Conservation (phyloP, 2,113 vertebrate genomes). For the Pipa parva region DNA sequence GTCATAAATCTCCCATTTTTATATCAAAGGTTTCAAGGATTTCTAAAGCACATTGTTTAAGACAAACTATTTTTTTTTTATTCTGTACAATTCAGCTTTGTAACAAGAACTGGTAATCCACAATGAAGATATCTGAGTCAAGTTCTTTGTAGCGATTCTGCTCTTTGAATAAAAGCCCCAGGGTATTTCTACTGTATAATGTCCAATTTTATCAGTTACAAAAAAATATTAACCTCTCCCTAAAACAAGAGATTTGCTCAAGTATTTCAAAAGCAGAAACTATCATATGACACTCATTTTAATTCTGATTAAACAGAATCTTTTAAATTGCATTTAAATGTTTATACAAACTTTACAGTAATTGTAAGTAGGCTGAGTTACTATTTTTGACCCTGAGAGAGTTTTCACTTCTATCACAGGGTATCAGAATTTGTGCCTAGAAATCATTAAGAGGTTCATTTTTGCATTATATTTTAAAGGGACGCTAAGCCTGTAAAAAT, state of each 20-base stretch:
- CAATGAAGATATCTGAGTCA: background rate
- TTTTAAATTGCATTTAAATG: background rate
- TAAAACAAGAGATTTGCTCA: background rate
- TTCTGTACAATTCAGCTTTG: background rate
- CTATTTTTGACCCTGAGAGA: too few relatives aligned
- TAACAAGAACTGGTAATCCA: background rate
- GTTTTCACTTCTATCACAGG: too few relatives aligned
- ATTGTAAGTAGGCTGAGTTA: too few relatives aligned
- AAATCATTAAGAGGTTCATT: too few relatives aligned
- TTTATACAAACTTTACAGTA: background rate
- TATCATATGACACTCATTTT: slow-evolving; percentile 2
- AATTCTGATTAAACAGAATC: slow-evolving; percentile 13
- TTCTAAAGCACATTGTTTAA: background rate
- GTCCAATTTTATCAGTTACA: background rate
- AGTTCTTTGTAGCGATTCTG: background rate
- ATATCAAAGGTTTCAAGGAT: background rate
- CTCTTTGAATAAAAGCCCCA: background rate
- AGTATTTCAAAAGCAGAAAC: background rate
- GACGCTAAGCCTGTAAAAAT: too few relatives aligned
- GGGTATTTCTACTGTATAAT: background rate
- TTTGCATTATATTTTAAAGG: too few relatives aligned
- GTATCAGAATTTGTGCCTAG: too few relatives aligned
- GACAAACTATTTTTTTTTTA: background rate
- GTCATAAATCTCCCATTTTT: background rate
- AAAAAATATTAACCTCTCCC: slow-evolving; percentile 15